phyloP scores from a whole-genome alignment of 2,113 vertebrate genomes.

The Scophthalmus maximus region DNA sequence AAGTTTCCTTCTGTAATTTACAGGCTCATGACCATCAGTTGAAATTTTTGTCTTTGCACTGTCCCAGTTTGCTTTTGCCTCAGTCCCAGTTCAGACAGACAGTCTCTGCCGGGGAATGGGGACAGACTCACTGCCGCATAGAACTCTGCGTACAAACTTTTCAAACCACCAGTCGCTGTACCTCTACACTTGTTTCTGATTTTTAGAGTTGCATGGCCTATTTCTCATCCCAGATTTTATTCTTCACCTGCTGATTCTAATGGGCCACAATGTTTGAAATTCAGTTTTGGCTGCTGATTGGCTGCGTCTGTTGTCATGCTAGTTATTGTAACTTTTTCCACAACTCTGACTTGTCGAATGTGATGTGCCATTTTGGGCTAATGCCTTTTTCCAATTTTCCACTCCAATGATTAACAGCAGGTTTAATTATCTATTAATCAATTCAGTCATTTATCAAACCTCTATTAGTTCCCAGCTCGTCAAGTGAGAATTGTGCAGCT shows the following conservation, averaged over 20 bases:
- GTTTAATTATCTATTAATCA: background rate
- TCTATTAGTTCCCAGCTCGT: background rate
- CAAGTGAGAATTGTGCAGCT: background rate
- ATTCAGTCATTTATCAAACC: background rate
- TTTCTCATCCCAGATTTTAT: background rate
- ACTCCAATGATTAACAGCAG: background rate
- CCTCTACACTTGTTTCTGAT: background rate
- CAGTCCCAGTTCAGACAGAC: constrained; percentile 23
- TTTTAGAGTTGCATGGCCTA: background rate
- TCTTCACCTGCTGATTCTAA: background rate
- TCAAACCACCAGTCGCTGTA: background rate
- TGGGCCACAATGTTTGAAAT: too few relatives aligned
- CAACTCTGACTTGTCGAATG: background rate
- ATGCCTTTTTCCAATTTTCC: background rate
- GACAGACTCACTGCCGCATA: background rate
- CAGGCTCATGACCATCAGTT: background rate
- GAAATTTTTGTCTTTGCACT: constrained; percentile 32
- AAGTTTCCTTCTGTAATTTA: constrained; percentile 2
- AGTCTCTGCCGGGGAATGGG: constrained; percentile 19
- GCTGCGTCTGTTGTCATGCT: too few relatives aligned
- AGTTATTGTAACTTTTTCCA: background rate
- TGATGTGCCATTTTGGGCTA: background rate
- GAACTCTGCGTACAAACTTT: constrained; percentile 23
- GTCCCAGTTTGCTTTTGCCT: constrained; percentile 40
- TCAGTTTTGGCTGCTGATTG: too few relatives aligned